phyloP scores from a whole-genome alignment of 2,113 vertebrate genomes.

The Erythrocercus mccallii region DNA sequence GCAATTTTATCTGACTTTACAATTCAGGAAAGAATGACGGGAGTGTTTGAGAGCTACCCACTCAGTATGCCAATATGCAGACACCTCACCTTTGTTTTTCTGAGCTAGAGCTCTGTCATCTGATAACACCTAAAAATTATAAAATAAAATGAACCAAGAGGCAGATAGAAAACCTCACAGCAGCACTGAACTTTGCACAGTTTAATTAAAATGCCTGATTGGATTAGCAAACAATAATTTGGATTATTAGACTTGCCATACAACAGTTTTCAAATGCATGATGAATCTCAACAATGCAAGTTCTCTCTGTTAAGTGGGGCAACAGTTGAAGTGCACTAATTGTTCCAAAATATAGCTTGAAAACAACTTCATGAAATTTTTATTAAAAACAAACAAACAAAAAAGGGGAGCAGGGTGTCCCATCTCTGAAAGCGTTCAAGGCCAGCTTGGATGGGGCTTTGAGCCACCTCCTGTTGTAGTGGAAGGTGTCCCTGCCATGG shows the following conservation, averaged over 20 bases:
- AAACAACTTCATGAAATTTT: neutral
- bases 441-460: neutral
- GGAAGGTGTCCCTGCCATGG: neutral
- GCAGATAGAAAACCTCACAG: neutral
- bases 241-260: constrained; percentile 20
- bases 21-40: neutral
- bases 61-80: neutral
- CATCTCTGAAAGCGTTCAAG: neutral
- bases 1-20: neutral
- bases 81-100: neutral
- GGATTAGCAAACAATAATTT: constrained; percentile 31
- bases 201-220: constrained; percentile 28
- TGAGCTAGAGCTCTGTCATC: neutral
- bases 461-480: neutral
- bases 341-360: neutral
- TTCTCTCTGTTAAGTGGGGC: neutral
- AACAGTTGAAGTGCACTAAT: neutral
- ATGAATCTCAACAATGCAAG: neutral
- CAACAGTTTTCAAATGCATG: neutral
- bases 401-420: neutral
- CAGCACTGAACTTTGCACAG: neutral
- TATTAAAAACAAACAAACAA: neutral
- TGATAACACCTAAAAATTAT: neutral
- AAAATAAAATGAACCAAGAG: neutral
- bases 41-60: neutral